Evolutionary conservation across 53 echinoderm and acorn worm species (phyloP), one percentile per base, ranked within the genome.

Genomic region (Arbacia lixula): DNA sequence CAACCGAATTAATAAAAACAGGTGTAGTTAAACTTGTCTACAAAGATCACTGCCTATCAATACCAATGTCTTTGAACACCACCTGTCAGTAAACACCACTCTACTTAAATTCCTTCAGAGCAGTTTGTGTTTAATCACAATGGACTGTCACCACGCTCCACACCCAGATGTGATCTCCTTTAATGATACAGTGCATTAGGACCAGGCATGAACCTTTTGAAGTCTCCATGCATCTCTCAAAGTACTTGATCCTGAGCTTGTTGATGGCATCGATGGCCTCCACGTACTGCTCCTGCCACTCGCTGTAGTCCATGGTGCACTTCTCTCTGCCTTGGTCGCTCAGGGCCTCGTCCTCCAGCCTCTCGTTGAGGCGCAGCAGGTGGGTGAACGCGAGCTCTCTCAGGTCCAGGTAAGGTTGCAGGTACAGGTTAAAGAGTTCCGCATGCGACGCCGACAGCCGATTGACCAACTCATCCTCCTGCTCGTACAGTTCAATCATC

Each of bases 321-420:
- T 86, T 85, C 21, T 89, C 87, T 20, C 89, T 77, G 22, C 85
- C 86, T 17, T 66, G 80, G n/a, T 49, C 80, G 25, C 89, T 91
- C 55, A 91, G 78, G 61, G 77, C 84, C 85, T 91, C 90, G 72
- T 93, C 93, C 52, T 94, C 89, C 16, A 96, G 89, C 39, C 66
- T 56, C 36, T 96, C 96, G 42, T 96, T 91, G 17, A 96, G 68
- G 37, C 90, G 78, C 37, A 93, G 83, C 17, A 94, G 85, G 42
- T 83, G 76, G 68, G 87, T 80, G 78, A 89, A 93, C 3, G 93
- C 85, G 78, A 96, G 57, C 60, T 96, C 96, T 41, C 96, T 89
- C 89, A 93, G 69, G 57, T 96, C 96, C 60, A 96, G 60, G 65
- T 94, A 96, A 4, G 96, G 96, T 61, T 96, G 96, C 20, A 96